A percentile compares a stretch with the other conserved stretches of the same genome.
Evolutionary conservation across 2,797 vertebrate species (phyloP).

Genomic region (Pseudochaenichthys georgianus): DNA sequence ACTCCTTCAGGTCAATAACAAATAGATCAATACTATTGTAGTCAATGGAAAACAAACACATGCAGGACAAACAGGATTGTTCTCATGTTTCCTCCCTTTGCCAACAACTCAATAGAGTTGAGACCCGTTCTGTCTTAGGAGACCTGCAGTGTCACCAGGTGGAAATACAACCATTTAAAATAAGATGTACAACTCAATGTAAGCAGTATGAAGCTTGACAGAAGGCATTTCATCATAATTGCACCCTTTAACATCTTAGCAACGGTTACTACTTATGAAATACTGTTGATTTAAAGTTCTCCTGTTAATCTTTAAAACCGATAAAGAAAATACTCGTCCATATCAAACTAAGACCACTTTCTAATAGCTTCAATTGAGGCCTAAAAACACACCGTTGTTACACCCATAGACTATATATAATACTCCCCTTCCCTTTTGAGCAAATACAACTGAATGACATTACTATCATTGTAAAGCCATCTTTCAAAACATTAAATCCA

Average conservation of each 20-base stretch:
- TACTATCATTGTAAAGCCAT: fast-evolving
- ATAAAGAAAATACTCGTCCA: fast-evolving
- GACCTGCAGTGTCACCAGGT: too few relatives aligned
- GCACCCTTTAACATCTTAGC: background rate
- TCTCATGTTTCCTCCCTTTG: conserved; percentile 17
- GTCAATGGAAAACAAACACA: background rate
- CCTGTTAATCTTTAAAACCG: background rate
- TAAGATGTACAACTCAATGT: background rate
- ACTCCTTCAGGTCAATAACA: background rate
- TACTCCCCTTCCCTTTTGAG: too few relatives aligned
- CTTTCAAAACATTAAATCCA: fast-evolving
- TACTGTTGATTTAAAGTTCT: background rate
- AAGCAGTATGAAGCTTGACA: too few relatives aligned
- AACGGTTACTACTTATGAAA: background rate
- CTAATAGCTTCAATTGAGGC: background rate
- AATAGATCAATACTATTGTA: too few relatives aligned
- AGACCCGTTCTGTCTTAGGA: background rate
- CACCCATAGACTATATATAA: too few relatives aligned
- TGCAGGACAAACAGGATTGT: background rate
- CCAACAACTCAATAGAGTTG: background rate
- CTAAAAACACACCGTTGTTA: too few relatives aligned
- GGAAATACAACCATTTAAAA: background rate
- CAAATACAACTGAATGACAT: background rate
- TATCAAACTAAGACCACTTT: fast-evolving
- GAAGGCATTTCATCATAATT: background rate